Conservation (phyloP, 2,113 vertebrate genomes). For the Bettongia penicillata region DNA sequence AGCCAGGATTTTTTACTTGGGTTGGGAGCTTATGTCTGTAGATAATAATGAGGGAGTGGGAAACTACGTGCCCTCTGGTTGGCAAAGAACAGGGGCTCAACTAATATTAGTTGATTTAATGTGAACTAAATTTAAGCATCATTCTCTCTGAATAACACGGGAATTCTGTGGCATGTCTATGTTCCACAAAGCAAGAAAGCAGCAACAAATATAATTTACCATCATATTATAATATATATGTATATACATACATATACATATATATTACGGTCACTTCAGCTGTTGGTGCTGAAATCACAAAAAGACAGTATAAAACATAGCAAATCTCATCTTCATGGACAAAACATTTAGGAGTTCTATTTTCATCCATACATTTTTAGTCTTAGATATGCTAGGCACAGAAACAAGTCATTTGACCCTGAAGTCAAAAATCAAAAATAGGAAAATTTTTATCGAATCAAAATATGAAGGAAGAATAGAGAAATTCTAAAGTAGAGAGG, state of each 20-base stretch:
- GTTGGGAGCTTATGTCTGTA: neutral
- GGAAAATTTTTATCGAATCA: neutral
- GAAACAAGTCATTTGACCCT: neutral
- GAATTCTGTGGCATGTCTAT: neutral
- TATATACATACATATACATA: too few species aligned
- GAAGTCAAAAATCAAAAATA: neutral
- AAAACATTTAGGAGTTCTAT: neutral
- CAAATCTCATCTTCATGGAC: neutral
- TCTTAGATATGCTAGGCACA: neutral
- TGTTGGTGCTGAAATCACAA: slow-evolving; percentile 48
- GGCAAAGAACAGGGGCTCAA: fast-evolving
- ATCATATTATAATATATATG: too few species aligned
- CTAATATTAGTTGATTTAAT: neutral
- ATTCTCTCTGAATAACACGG: neutral
- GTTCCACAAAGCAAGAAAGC: neutral
- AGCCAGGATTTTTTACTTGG: neutral
- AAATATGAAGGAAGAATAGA: neutral
- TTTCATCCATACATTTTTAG: neutral
- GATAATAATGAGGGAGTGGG: neutral
- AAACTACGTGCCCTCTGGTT: neutral
- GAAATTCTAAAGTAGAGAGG: neutral
- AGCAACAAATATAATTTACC: slow-evolving; percentile 57
- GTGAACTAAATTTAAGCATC: neutral
- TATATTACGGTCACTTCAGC: slow-evolving; percentile 32
- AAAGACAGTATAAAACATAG: neutral